Percentiles rank a stretch among this genome's conserved stretches.
These are phyloP conservation scores for Holocentrus rufus DNA, from an alignment of 2,797 vertebrate genomes.

Conservation along the genomic window DNA sequence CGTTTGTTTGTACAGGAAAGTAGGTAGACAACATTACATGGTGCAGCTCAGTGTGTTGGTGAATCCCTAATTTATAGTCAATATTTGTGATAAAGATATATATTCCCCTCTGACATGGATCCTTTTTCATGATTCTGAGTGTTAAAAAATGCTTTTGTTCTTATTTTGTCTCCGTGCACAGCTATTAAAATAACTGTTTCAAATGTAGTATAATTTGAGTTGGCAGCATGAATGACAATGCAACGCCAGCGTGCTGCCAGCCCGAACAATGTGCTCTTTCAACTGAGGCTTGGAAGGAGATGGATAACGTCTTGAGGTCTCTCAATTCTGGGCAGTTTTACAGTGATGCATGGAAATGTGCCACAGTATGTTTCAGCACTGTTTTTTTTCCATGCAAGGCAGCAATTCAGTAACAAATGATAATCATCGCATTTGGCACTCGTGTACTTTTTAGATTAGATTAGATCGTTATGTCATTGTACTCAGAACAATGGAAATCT, in stretches of 20 bases:
- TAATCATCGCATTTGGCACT: background rate
- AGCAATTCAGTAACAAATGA: background rate
- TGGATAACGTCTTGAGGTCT: background rate
- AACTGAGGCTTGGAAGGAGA: conserved; percentile 1
- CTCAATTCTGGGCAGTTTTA: background rate
- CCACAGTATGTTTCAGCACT: background rate
- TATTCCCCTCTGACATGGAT: no score
- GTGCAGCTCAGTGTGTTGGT: background rate
- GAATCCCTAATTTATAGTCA: no score
- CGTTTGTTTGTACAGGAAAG: background rate
- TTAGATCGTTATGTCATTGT: no score
- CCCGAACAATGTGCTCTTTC: background rate
- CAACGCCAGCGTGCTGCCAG: background rate
- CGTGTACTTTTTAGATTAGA: background rate
- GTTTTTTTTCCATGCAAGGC: background rate
- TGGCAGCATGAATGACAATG: no score
- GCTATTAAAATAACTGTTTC: background rate
- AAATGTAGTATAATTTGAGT: background rate
- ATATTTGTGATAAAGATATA: no score
- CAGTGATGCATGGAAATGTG: background rate
- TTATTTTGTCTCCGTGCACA: no score
- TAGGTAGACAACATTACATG: background rate
- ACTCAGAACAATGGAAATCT: no score
- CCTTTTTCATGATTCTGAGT: no score
- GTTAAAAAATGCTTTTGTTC: no score